These are phyloP conservation scores for Ginglymostoma cirratum DNA, from an alignment of 2,113 vertebrate genomes.

Conservation along the genomic window DNA sequence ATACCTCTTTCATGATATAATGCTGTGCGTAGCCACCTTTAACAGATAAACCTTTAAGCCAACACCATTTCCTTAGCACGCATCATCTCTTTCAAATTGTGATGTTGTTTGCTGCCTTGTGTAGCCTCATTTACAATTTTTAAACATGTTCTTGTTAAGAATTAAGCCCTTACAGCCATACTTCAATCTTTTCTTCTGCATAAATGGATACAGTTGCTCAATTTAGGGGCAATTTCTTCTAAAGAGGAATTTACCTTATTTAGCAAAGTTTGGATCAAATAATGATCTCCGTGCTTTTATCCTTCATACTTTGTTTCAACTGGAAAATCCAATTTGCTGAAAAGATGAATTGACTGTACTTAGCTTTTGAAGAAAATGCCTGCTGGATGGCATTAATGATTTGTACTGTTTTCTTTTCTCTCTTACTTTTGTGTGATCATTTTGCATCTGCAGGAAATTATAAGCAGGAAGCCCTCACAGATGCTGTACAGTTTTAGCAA, in stretches of 20 bases:
- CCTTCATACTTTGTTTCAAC: constrained; percentile 2
- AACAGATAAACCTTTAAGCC: not conserved
- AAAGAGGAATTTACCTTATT: not conserved
- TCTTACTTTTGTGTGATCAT: constrained; percentile 22
- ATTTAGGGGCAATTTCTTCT: constrained; percentile 10
- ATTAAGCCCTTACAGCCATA: not conserved
- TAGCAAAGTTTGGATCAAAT: constrained; percentile 12
- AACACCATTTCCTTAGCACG: not conserved
- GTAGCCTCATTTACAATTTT: not conserved
- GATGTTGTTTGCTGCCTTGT: not conserved
- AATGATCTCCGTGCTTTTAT: not conserved
- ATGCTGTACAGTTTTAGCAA: not conserved
- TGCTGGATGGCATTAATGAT: constrained; percentile 21
- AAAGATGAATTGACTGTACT: constrained; percentile 1
- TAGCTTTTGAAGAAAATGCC: not conserved
- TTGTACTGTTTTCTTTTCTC: not conserved
- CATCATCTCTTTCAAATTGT: not conserved
- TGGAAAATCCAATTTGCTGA: constrained; percentile 25
- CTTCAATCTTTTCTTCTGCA: not conserved
- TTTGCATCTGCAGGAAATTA: constrained; percentile 26
- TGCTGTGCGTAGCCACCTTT: not conserved
- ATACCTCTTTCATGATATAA: not conserved
- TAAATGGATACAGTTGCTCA: not conserved
- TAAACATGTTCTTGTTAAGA: not conserved
- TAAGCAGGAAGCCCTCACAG: not conserved